A percentile compares a stretch with the other conserved stretches of the same genome.
phyloP scores from a whole-genome alignment of 1,140 invertebrate genomes.

The Drosophila erecta region DNA sequence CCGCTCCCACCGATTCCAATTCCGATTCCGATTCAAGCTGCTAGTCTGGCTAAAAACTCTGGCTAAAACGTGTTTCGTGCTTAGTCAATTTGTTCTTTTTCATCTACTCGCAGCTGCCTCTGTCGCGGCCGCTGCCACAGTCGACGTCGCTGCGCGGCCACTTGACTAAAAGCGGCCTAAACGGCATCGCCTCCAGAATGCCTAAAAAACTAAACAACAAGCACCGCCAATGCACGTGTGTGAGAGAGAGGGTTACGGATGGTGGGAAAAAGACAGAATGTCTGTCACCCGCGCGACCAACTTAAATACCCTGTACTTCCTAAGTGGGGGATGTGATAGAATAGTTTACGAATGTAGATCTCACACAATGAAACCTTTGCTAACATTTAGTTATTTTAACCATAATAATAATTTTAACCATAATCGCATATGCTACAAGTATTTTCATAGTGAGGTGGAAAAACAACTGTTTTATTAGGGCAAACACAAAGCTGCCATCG shows the following conservation, averaged over 20 bases:
- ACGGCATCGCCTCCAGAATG: conserved; percentile 45
- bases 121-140: background rate
- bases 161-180: conserved; percentile 44
- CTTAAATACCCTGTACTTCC: conserved; percentile 14
- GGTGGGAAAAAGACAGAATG: conserved; percentile 6
- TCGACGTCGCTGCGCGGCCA: conserved; percentile 18
- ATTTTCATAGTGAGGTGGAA: too few relatives aligned
- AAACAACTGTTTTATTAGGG: too few relatives aligned
- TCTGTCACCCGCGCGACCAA: conserved; percentile 56
- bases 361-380: too few relatives aligned
- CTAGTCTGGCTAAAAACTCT: conserved; percentile 46
- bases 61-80: conserved; percentile 69
- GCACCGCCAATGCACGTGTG: conserved; percentile 4
- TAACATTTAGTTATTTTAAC: too few relatives aligned
- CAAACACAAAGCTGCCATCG: too few relatives aligned
- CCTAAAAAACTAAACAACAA: conserved; percentile 13
- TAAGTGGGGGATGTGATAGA: background rate
- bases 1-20: conserved; percentile 31
- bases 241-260: conserved; percentile 13
- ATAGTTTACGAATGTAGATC: too few relatives aligned
- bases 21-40: conserved; percentile 34
- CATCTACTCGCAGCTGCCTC: conserved; percentile 53
- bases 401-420: too few relatives aligned
- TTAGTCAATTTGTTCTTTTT: conserved; percentile 65
- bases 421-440: too few relatives aligned